phyloP scores from a whole-genome alignment of 1,140 invertebrate species.

The Eumaeus atala region DNA sequence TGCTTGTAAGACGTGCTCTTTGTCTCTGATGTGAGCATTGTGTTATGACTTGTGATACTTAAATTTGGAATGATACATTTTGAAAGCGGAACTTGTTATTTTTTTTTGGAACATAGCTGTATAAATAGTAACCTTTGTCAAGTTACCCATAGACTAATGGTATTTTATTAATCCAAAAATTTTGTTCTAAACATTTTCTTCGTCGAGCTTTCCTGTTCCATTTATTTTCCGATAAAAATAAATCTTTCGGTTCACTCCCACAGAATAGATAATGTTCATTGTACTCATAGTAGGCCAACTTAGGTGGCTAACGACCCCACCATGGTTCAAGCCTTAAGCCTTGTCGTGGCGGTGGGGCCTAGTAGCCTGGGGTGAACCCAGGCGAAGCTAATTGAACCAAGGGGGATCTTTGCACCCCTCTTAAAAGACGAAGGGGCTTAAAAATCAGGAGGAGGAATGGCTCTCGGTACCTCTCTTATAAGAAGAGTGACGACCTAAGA shows the following conservation, averaged over 20 bases:
- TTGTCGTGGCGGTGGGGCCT: too few species aligned
- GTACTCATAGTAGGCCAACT: neutral
- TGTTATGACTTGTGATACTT: neutral
- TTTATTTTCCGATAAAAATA: neutral
- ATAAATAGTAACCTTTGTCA: neutral
- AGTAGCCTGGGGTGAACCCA: too few species aligned
- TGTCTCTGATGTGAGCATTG: constrained; percentile 28
- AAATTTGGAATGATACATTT: neutral
- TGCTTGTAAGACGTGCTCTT: constrained; percentile 32
- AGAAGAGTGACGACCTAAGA: too few species aligned
- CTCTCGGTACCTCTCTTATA: too few species aligned
- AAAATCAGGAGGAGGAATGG: too few species aligned
- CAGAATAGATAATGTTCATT: constrained; percentile 7
- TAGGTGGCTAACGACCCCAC: neutral
- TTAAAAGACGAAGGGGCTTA: too few species aligned
- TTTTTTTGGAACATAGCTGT: neutral
- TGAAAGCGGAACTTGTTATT: neutral
- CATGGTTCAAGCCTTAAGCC: too few species aligned
- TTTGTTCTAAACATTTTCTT: neutral
- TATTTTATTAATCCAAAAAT: neutral
- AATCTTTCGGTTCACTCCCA: neutral
- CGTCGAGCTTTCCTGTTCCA: neutral
- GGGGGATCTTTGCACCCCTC: too few species aligned
- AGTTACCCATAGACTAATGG: neutral
- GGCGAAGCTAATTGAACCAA: too few species aligned